Base-by-base conservation (phyloP, 1,140 invertebrate genomes). In the Cecropterus lyciades region DNA sequence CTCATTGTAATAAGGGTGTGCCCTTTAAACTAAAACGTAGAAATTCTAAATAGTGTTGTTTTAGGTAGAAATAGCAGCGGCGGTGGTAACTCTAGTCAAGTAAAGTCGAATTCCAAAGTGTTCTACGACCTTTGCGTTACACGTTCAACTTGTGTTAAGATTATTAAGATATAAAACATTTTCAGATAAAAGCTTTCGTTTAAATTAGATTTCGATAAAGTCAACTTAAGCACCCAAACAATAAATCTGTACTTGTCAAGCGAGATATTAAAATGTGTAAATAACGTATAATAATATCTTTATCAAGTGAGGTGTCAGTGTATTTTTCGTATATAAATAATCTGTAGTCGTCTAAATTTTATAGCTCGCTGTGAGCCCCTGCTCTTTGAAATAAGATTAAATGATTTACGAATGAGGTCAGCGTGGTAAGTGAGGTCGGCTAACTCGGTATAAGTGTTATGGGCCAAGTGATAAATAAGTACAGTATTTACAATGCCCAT, bases 371-470 rank as follows among this genome's bases (percentile, higher is more conserved):
- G 73, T 72, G 72, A 78, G 80, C 77, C 75, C 75, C 77, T 75
- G 79, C 68, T 85, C 80, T 80, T 73, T 71, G 72, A 70, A 80
- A 83, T 82, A 78, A 85, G 76, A 86, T 84, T 88, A 85, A 88
- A 85, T 85, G 81, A 89, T 91, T 89, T 91, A 91, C 88, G 87
- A 88, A 88, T 86, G 88, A 85, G 88, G 87, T 89, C 88, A 88
- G 75, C 73, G 75, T 72, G 74, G 73, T 74, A 65, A 84, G 73
- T 77, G 79, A 76, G 82, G 83, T 84, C 82, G 75, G 62, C 73
- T 79, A 80, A 84, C 78, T 79, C 72, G 51, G 73, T 65, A 65
- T 75, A 63, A 63, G 27, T 51, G 59, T 52, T 49, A 63, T 63
- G 59, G 48, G 17, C 7, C 46, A 63, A 51, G 48, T 49, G 48